Conservation (phyloP, 2,797 vertebrate genomes). For the Pseudochirops corinnae region DNA sequence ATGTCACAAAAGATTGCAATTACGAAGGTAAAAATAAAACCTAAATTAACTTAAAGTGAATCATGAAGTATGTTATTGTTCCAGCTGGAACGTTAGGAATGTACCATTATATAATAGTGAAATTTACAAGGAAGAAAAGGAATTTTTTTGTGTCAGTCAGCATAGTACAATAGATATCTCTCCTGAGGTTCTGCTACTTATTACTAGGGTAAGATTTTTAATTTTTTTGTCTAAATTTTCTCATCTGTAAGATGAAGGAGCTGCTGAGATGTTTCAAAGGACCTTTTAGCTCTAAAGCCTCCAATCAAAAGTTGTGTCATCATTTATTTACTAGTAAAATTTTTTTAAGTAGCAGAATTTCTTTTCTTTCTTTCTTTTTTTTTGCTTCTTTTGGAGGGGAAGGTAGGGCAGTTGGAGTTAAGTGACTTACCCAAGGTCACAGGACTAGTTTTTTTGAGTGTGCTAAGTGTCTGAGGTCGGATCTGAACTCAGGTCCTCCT, state of each 20-base stretch:
- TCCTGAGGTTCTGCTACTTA: neutral
- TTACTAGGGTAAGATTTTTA: neutral
- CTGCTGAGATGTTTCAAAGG: neutral
- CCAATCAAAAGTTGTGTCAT: neutral
- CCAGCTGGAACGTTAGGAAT: neutral
- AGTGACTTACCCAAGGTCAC: too few species aligned
- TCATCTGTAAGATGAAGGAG: neutral
- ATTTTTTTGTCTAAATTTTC: neutral
- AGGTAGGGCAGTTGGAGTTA: too few species aligned
- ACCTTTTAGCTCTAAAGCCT: neutral
- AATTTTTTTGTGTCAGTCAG: neutral
- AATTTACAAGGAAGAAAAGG: neutral
- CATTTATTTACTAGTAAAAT: neutral
- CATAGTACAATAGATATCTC: neutral
- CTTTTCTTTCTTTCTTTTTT: neutral
- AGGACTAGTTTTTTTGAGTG: too few species aligned
- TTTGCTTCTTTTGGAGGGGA: too few species aligned
- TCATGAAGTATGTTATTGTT: neutral
- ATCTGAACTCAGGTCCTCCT: too few species aligned
- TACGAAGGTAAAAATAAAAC: neutral
- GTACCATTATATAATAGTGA: neutral
- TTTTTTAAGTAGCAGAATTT: neutral
- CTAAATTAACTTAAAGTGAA: neutral
- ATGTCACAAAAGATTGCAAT: neutral
- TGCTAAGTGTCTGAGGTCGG: too few species aligned